Evolutionary conservation across 2,888 invertebrate species (phyloP), one percentile per base, ranked within the genome.

Genomic region (Andricus curvator): DNA sequence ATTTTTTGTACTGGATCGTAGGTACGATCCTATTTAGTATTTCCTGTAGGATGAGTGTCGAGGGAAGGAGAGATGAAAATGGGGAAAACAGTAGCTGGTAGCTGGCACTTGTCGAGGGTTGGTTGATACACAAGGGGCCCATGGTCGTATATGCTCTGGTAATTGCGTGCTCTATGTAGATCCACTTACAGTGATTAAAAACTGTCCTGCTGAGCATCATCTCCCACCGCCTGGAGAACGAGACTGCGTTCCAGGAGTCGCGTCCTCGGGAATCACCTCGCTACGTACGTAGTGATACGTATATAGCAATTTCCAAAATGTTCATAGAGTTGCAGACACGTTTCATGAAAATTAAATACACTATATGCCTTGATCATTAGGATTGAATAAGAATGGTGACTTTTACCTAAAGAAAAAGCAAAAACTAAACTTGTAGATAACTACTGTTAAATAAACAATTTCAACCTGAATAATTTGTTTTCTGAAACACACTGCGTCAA

Each of bases 161-260:
- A 92, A 92, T 92, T 92, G 92, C 91, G 84, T 90, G 90, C 88
- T 89, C 91, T 91, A 92, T 92, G 92, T 91, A 93, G 92, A 93
- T 92, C 93, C 93, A 93, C 93, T 93, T 93, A 93, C 91, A 90
- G 92, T 93, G 93, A 93, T 93, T 93, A 93, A 93, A 93, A 93
- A 93, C 91, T 92, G 91, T 91, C 92, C 92, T 91, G 91, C 91
- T 88, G 90, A 90, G 92, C 89, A 89, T 89, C 90, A 89, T 89
- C 87, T 85, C 77, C 77, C 29, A 29, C 77, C n/a, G 77, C 41
- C 62, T 29, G 79, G 25, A 51, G 56, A 81, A 82, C 66, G 77
- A 79, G 78, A 62, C 82, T 77, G 66, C 17, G 48, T 83, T 80
- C 79, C 82, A 80, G 80, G 80, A 83, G 78, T 77, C 81, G 66